A percentile compares a stretch with the other conserved stretches of the same genome.
Evolutionary conservation across 2,113 vertebrate genomes (phyloP).

Genomic region (Dasyornis broadbenti): DNA sequence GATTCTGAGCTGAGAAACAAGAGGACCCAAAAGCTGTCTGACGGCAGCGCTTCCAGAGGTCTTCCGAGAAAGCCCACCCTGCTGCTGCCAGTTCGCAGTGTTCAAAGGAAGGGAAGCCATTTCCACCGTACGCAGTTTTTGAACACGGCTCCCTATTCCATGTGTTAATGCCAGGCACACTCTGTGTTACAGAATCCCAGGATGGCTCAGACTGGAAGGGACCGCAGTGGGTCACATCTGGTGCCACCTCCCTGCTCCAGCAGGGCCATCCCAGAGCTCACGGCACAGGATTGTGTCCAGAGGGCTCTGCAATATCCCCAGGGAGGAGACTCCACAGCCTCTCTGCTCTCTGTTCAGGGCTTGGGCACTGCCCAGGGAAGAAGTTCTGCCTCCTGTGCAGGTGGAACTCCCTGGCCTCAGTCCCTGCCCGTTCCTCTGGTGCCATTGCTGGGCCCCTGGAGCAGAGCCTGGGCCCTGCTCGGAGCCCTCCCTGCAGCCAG

Average conservation of each 20-base stretch:
- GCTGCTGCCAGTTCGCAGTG: neutral
- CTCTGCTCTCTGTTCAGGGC: neutral
- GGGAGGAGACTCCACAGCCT: neutral
- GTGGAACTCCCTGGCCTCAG: neutral
- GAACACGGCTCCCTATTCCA: neutral
- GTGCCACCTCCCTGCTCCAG: neutral
- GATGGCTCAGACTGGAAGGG: neutral
- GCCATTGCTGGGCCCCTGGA: neutral
- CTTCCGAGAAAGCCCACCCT: neutral
- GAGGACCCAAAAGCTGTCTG: neutral
- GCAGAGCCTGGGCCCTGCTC: neutral
- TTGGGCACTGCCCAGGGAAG: rapidly evolving
- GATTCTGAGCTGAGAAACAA: neutral
- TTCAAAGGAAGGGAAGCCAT: neutral
- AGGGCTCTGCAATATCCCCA: rapidly evolving
- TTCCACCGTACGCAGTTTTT: rapidly evolving
- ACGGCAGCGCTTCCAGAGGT: neutral
- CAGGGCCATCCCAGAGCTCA: neutral
- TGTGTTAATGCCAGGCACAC: neutral
- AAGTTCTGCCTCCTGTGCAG: neutral
- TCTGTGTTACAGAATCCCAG: neutral
- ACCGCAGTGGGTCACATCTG: rapidly evolving
- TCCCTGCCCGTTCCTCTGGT: neutral
- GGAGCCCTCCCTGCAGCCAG: neutral
- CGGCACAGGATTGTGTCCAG: neutral